phyloP scores from a whole-genome alignment of 2,888 invertebrate species.

The Drosophila aldrichi region DNA sequence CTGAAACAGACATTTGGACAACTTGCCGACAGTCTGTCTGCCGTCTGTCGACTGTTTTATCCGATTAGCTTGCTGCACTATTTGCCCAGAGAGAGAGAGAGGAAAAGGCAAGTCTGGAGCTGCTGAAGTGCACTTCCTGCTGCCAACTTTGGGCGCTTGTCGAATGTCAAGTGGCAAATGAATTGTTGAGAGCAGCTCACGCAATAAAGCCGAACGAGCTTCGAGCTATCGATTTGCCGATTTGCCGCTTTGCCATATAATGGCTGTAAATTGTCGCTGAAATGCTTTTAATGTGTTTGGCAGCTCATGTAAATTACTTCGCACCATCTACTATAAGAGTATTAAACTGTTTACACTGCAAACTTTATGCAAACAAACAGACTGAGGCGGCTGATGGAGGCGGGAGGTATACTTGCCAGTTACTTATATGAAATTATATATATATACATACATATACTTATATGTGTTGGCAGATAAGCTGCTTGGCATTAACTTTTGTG shows the following conservation, averaged over 20 bases:
- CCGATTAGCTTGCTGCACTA: conserved; percentile 60
- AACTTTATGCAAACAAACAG: conserved; percentile 40
- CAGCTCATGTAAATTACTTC: conserved; percentile 63
- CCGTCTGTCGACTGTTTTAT: conserved; percentile 30
- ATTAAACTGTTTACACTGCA: conserved; percentile 57
- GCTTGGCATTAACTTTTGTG: conserved; percentile 59
- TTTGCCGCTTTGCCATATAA: conserved; percentile 52
- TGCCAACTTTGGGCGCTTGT: conserved; percentile 18
- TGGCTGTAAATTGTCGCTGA: conserved; percentile 59
- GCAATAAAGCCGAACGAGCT: conserved; percentile 14
- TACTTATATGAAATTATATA: conserved; percentile 53
- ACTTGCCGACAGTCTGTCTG: conserved; percentile 14
- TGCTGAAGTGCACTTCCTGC: conserved; percentile 30
- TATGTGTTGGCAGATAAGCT: conserved; percentile 65
- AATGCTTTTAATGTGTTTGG: conserved; percentile 60
- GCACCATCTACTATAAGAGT: conserved; percentile 22
- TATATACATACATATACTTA: too few species aligned
- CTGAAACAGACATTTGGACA: conserved; percentile 28
- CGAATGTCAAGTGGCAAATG: conserved; percentile 49
- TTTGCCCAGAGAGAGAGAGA: conserved; percentile 36
- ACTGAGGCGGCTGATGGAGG: too few species aligned
- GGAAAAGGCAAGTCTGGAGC: conserved; percentile 26
- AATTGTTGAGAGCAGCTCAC: conserved; percentile 48
- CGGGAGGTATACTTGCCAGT: conserved; percentile 7
- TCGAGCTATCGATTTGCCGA: conserved; percentile 66